Evolutionary conservation across 2,113 vertebrate genomes (phyloP), one percentile per base, ranked within the genome.

Genomic region (Papio anubis): DNA sequence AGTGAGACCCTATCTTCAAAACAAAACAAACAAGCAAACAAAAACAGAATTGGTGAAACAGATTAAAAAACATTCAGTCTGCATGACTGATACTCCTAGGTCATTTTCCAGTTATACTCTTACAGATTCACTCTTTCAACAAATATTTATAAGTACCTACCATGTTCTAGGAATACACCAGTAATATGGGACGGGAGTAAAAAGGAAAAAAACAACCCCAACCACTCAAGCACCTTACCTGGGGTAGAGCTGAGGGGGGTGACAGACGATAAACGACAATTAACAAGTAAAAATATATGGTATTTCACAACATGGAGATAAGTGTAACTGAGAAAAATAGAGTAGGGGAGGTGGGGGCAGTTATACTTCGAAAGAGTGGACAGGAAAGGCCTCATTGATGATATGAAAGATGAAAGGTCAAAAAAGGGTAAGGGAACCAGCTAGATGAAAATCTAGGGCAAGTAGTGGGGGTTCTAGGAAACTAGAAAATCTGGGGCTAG

Each of bases 81-180:
- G 23, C 68, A 78, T 55, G 25, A 96, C 45, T 85, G 18, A 93
- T 43, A 50, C 18, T 57, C 14, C 68, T 40, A 68, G 14, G 40
- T 97, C 64, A 72, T 93, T 95, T 95, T 94, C 72, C 50, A 90
- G 23, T 75, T 79, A 80, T 9, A 66, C 11, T 55, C n/a, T 84
- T 84, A 96, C 12, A 55, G n/a, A 81, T 72, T 82, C 12, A 55
- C 72, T 80, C 73, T 94, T 80, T 94, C n/a, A 88, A 48, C 61
- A 89, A 59, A 55, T 85, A 85, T 81, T 75, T 92, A 68, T 70
- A 85, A 79, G 6, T 48, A 96, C 52, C 68, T 91, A 38, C 61
- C 43, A 55, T 79, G 64, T 80, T 45, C 20, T n/a, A 84, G 35
- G 23, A 88, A 70, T n/a, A 91, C 32, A 80, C 12, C 16, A 82